These are phyloP conservation scores for Drosophila putrida DNA, from an alignment of 2,888 invertebrate species.

Conservation along the genomic window DNA sequence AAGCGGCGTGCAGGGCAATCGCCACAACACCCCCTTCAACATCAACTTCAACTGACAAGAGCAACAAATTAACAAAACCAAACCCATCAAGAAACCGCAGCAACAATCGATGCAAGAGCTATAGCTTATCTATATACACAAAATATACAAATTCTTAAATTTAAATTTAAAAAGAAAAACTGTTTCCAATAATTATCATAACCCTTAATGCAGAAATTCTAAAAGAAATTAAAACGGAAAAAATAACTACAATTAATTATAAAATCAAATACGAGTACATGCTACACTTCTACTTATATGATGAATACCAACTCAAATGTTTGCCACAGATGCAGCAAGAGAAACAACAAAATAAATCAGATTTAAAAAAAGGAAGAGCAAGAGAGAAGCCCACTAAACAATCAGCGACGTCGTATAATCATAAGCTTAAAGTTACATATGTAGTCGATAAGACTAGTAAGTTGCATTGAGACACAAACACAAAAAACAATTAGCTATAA, in stretches of 20 bases:
- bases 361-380: conserved; percentile 32
- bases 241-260: conserved; percentile 20
- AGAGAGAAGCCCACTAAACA: conserved; percentile 71
- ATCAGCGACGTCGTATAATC: conserved; percentile 79
- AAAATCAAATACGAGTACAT: conserved; percentile 30
- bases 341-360: conserved; percentile 38
- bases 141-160: conserved; percentile 12
- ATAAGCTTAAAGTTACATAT: conserved; percentile 78
- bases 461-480: conserved; percentile 63
- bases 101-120: conserved; percentile 77
- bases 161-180: conserved; percentile 8
- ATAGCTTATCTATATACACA: conserved; percentile 53
- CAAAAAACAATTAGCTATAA: conserved; percentile 43
- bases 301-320: conserved; percentile 35
- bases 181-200: conserved; percentile 34
- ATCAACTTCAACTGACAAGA: conserved; percentile 55
- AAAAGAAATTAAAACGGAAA: conserved; percentile 25
- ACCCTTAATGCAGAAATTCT: conserved; percentile 33
- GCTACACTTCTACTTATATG: conserved; percentile 19
- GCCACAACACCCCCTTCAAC: conserved; percentile 58
- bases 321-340: conserved; percentile 16
- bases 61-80: conserved; percentile 22
- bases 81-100: conserved; percentile 59
- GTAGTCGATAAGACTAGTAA: conserved; percentile 54
- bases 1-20: conserved; percentile 66